These are phyloP conservation scores for Drosophila longiperda DNA, from an alignment of 2,888 invertebrate genomes.

Conservation along the genomic window DNA sequence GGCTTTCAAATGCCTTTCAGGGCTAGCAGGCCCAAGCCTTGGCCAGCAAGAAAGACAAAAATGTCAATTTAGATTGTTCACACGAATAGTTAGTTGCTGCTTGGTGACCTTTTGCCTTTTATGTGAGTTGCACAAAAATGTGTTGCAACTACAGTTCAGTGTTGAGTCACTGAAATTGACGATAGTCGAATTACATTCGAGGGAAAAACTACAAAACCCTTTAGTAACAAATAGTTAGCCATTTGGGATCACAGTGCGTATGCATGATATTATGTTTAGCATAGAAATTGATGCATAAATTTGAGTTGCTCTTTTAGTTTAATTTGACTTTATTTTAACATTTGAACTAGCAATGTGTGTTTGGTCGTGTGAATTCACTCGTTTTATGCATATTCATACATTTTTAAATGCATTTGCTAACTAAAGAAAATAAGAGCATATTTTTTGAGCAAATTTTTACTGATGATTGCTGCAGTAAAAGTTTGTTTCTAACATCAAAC, in stretches of 20 bases:
- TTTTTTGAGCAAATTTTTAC: slow-evolving; percentile 10
- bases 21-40: neutral
- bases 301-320: neutral
- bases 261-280: neutral
- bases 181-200: neutral
- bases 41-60: slow-evolving; percentile 11
- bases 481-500: slow-evolving; percentile 41
- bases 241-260: neutral
- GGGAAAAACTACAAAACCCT: neutral
- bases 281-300: neutral
- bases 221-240: neutral
- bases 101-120: slow-evolving; percentile 5
- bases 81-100: neutral
- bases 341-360: slow-evolving; percentile 19
- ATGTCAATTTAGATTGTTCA: slow-evolving; percentile 21
- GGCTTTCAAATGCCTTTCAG: slow-evolving; percentile 1
- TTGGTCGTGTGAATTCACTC: slow-evolving; percentile 21
- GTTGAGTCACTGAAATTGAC: slow-evolving; percentile 10
- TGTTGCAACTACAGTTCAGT: neutral
- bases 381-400: slow-evolving; percentile 50
- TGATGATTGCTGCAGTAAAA: slow-evolving; percentile 31
- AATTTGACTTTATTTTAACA: neutral
- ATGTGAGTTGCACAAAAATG: slow-evolving; percentile 3
- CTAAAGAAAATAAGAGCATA: slow-evolving; percentile 7
- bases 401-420: slow-evolving; percentile 41